Conservation (phyloP, 2,888 invertebrate species). For the Dynastes hyllus region DNA sequence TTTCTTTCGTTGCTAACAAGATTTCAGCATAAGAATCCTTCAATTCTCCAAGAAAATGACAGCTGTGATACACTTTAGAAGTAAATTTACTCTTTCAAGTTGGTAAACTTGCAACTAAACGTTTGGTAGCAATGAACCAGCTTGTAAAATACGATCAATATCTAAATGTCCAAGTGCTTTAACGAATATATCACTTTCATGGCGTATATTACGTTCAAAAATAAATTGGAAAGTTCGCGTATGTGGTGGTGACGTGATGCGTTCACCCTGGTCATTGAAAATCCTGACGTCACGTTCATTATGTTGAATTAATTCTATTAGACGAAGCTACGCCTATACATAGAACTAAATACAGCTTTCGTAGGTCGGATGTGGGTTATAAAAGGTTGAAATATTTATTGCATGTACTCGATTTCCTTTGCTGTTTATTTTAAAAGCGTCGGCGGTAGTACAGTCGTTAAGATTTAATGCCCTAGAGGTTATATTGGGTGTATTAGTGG, state of each 20-base stretch:
- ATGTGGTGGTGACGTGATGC: neutral
- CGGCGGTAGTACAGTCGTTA: too few species aligned
- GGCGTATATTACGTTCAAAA: neutral
- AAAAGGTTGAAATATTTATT: slow-evolving; percentile 31
- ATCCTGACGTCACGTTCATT: slow-evolving; percentile 31
- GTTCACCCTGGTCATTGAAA: slow-evolving; percentile 17
- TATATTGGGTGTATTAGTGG: too few species aligned
- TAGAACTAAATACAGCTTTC: neutral
- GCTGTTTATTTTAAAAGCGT: neutral
- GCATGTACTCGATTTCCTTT: slow-evolving; percentile 2
- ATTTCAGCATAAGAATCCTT: too few species aligned
- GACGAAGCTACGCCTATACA: neutral
- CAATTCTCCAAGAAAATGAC: too few species aligned
- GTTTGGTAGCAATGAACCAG: too few species aligned
- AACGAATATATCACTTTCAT: neutral
- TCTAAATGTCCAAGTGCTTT: too few species aligned
- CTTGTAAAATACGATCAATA: too few species aligned
- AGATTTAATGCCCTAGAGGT: too few species aligned
- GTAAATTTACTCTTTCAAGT: too few species aligned
- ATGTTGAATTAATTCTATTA: slow-evolving; percentile 36
- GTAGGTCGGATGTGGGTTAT: slow-evolving; percentile 23
- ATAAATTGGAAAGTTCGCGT: neutral
- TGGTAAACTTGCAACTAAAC: too few species aligned
- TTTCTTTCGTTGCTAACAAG: too few species aligned
- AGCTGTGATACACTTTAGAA: too few species aligned